Evolutionary conservation across 1,140 invertebrate genomes (phyloP).

Genomic region (Brachionus sp.): DNA sequence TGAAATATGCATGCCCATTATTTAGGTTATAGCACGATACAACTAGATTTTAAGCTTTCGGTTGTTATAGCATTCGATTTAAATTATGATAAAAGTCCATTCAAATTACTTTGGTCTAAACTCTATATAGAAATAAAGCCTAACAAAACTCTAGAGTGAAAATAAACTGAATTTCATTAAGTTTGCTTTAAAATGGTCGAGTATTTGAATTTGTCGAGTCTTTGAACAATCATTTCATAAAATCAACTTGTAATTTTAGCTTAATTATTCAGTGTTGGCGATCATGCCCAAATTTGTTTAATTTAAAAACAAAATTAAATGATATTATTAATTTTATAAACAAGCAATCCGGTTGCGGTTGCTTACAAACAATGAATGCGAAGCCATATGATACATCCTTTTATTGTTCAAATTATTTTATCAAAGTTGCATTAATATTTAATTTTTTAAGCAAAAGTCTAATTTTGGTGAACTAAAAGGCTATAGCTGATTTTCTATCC

Average conservation of each 20-base stretch:
- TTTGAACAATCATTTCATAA: not conserved
- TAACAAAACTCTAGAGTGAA: not conserved
- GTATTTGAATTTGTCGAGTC: not conserved
- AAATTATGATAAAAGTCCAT: constrained; percentile 36
- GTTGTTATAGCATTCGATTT: constrained; percentile 42
- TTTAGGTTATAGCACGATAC: not conserved
- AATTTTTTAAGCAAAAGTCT: not conserved
- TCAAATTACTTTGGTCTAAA: not conserved
- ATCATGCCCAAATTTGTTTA: not conserved
- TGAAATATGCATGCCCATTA: not conserved
- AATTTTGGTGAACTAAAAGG: not conserved
- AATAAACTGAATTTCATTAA: not conserved
- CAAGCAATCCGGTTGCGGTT: not conserved
- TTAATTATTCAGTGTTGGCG: not conserved
- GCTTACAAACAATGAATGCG: not conserved
- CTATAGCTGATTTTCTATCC: not conserved
- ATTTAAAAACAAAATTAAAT: constrained; percentile 1
- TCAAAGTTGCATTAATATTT: not conserved
- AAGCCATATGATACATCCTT: not conserved
- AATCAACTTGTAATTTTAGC: not conserved
- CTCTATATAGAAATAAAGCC: constrained; percentile 5
- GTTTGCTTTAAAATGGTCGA: not conserved
- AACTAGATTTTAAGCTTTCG: not conserved
- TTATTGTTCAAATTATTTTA: not conserved
- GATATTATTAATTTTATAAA: constrained; percentile 1